phyloP scores from a whole-genome alignment of 2,113 vertebrate genomes.

The Aphyosemion australe region DNA sequence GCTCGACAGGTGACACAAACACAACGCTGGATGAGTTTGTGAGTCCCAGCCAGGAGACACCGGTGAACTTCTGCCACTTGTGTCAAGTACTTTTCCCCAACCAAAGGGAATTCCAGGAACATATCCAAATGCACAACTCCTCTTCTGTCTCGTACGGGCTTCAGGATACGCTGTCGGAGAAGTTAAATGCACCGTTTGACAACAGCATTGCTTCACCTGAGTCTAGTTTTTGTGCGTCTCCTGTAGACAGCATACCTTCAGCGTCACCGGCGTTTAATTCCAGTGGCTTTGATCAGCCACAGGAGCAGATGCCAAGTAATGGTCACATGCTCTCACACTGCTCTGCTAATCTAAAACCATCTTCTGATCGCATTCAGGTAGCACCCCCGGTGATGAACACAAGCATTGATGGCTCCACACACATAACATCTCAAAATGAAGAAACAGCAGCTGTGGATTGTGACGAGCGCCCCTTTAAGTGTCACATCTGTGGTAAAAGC shows the following conservation, averaged over 20 bases:
- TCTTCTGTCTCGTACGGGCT: slow-evolving; percentile 71
- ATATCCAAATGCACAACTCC: slow-evolving; percentile 81
- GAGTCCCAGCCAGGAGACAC: slow-evolving; percentile 62
- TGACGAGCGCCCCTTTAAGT: slow-evolving; percentile 79
- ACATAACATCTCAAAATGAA: slow-evolving; percentile 30
- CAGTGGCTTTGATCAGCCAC: slow-evolving; percentile 73
- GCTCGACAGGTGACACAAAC: slow-evolving; percentile 17
- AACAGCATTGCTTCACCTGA: slow-evolving; percentile 67
- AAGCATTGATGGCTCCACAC: slow-evolving; percentile 40
- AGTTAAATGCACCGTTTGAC: slow-evolving; percentile 60
- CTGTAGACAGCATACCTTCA: slow-evolving; percentile 76
- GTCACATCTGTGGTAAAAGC: slow-evolving; percentile 86
- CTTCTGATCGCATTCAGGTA: slow-evolving; percentile 66
- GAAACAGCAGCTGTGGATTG: slow-evolving; percentile 48
- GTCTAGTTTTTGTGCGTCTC: slow-evolving; percentile 67
- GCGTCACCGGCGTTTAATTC: slow-evolving; percentile 75
- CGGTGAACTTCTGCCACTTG: slow-evolving; percentile 77
- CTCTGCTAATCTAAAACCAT: slow-evolving; percentile 58
- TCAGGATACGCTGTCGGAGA: slow-evolving; percentile 61
- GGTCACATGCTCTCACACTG: slow-evolving; percentile 79
- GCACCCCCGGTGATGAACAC: slow-evolving; percentile 48
- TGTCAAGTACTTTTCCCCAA: slow-evolving; percentile 77
- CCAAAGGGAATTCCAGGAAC: slow-evolving; percentile 78
- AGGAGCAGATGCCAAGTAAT: slow-evolving; percentile 55
- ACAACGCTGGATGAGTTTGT: slow-evolving; percentile 55